Evolutionary conservation across 2,113 vertebrate genomes (phyloP).

Genomic region (Pseudopipra pipra): DNA sequence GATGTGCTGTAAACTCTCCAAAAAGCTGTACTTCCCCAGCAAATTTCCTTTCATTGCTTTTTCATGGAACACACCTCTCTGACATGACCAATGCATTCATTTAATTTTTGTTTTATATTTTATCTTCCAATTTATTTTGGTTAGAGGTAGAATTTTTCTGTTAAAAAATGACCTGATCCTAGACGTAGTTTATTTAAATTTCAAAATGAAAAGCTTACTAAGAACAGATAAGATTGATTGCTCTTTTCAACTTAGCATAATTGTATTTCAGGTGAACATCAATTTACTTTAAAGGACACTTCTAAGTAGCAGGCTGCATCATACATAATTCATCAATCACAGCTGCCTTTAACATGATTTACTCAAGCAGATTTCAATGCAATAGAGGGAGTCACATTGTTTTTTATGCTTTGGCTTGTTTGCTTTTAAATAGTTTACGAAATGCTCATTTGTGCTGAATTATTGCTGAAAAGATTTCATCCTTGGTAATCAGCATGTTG

Average conservation of each 20-base stretch:
- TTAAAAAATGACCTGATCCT: constrained; percentile 74
- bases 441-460: constrained; percentile 51
- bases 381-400: constrained; percentile 63
- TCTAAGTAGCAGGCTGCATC: constrained; percentile 81
- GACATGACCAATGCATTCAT: constrained; percentile 25
- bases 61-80: neutral
- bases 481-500: constrained; percentile 3
- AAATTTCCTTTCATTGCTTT: neutral
- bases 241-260: constrained; percentile 80
- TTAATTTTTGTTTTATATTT: constrained; percentile 70
- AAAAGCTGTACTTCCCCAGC: neutral
- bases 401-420: constrained; percentile 59
- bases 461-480: constrained; percentile 38
- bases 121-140: constrained; percentile 63
- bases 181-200: constrained; percentile 80
- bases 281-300: constrained; percentile 88
- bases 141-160: constrained; percentile 68
- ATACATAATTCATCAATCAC: constrained; percentile 85
- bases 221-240: constrained; percentile 84
- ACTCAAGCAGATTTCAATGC: constrained; percentile 69
- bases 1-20: neutral
- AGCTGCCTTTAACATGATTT: constrained; percentile 72
- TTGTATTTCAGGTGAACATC: constrained; percentile 88
- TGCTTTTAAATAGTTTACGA: constrained; percentile 62
- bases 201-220: constrained; percentile 79